Conservation (phyloP, 2,113 vertebrate genomes). For the Labrus mixtus region DNA sequence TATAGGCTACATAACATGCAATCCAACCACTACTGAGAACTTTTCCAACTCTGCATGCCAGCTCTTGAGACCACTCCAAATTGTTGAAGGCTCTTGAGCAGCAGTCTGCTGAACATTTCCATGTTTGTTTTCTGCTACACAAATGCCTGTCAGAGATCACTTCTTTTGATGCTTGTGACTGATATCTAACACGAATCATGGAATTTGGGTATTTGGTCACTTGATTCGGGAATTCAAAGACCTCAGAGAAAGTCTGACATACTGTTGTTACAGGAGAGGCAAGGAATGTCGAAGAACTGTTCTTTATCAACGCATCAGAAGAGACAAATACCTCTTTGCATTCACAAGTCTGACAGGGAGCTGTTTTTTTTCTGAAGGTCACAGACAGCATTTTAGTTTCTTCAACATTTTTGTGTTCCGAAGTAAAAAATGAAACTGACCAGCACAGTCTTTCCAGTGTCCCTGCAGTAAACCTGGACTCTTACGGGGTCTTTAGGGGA, state of each 20-base stretch:
- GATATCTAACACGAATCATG: background rate
- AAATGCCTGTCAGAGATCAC: background rate
- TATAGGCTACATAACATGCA: background rate
- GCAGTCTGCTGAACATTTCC: background rate
- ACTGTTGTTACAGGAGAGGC: background rate
- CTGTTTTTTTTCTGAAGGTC: background rate
- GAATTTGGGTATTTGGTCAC: background rate
- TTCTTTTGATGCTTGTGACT: background rate
- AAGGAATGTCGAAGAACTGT: conserved; percentile 60
- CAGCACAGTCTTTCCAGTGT: too few species aligned
- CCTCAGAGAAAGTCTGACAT: background rate
- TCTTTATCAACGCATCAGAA: conserved; percentile 34
- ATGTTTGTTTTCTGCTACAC: background rate
- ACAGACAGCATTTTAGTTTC: background rate
- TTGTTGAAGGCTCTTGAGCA: background rate
- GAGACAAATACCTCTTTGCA: conserved; percentile 8
- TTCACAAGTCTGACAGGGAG: background rate
- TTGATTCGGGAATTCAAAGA: conserved; percentile 39
- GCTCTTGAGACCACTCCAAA: background rate
- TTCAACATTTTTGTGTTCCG: too few species aligned
- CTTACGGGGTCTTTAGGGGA: too few species aligned
- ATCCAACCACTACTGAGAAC: background rate
- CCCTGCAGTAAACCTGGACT: too few species aligned
- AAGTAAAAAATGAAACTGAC: too few species aligned
- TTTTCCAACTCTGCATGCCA: background rate